Evolutionary conservation across 2,888 invertebrate genomes (phyloP).

Genomic region (Drosophila seclusa): DNA sequence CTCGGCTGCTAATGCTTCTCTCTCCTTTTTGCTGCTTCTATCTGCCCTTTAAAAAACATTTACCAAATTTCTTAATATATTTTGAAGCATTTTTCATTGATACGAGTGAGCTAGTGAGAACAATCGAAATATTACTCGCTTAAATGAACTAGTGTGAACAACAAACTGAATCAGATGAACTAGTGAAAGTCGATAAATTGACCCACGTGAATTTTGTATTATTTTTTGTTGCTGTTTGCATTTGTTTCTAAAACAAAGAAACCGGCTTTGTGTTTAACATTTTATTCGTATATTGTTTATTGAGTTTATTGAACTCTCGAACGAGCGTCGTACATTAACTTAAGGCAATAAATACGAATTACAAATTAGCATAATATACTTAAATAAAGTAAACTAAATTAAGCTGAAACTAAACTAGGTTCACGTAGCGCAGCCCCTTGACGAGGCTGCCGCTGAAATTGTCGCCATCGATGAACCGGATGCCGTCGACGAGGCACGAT

Average conservation of each 20-base stretch:
- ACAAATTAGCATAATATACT: constrained; percentile 4
- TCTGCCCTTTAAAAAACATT: too few relatives aligned
- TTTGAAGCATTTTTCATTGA: too few relatives aligned
- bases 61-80: too few relatives aligned
- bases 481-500: constrained; percentile 78
- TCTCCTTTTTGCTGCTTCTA: not conserved
- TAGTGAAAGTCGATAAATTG: not conserved
- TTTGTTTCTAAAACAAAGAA: constrained; percentile 22
- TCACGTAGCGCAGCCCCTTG: constrained; percentile 82
- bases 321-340: constrained; percentile 59
- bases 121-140: not conserved
- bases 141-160: not conserved
- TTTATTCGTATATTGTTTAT: constrained; percentile 16
- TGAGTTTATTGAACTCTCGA: constrained; percentile 77
- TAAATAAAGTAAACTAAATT: constrained; percentile 5
- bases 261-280: constrained; percentile 59
- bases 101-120: too few relatives aligned
- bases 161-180: not conserved
- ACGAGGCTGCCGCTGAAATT: constrained; percentile 81
- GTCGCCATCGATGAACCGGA: constrained; percentile 80
- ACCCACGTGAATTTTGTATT: not conserved
- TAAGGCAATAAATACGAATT: constrained; percentile 65
- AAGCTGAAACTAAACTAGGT: constrained; percentile 76
- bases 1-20: not conserved
- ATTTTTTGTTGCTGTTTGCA: not conserved